phyloP scores from a whole-genome alignment of 2,888 invertebrate species.

The Lasioglossum zephyrum region DNA sequence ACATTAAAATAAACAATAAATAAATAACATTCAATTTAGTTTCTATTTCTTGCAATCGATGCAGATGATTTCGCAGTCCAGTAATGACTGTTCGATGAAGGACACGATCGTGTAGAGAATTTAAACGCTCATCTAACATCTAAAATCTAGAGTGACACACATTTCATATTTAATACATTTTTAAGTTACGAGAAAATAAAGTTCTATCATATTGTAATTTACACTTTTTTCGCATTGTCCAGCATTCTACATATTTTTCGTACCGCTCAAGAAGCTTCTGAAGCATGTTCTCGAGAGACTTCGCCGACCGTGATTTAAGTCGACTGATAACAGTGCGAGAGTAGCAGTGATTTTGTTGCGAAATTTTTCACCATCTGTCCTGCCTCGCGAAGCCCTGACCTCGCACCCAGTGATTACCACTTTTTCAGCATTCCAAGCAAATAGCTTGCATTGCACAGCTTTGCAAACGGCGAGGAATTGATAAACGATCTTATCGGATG shows the following conservation, averaged over 20 bases:
- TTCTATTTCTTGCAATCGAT: too few relatives aligned
- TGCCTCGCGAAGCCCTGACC: neutral
- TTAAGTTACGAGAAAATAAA: neutral
- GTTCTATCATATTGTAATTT: neutral
- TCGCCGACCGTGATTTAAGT: neutral
- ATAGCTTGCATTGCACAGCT: neutral
- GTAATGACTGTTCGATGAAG: neutral
- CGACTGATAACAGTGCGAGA: neutral
- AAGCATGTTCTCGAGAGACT: neutral
- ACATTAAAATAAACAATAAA: too few relatives aligned
- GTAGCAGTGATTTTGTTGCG: neutral
- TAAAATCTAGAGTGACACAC: neutral
- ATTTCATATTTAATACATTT: neutral
- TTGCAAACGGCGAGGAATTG: neutral
- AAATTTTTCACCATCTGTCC: neutral
- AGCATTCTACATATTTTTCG: neutral
- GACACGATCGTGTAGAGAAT: neutral
- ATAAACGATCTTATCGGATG: neutral
- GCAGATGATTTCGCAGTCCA: neutral
- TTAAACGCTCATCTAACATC: neutral
- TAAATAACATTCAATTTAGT: too few relatives aligned
- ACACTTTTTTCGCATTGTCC: neutral
- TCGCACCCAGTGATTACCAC: conserved; percentile 1
- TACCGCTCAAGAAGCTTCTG: neutral
- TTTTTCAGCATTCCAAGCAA: neutral